Percentiles rank a stretch among this genome's conserved stretches.
These are phyloP conservation scores for Ochlodes sylvanus DNA, from an alignment of 2,888 invertebrate species.

Conservation along the genomic window DNA sequence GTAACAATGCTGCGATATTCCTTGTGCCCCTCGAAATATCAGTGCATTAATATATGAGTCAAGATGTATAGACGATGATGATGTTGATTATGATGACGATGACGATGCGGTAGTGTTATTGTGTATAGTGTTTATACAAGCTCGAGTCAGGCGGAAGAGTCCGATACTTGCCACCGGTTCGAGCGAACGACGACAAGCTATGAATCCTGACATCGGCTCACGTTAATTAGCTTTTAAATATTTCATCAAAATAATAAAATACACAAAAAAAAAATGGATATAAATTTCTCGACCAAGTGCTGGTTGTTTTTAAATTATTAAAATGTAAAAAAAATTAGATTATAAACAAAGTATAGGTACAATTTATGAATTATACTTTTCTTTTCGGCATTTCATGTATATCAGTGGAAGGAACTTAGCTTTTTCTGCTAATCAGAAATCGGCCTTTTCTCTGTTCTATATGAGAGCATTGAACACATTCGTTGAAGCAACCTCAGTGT, in stretches of 20 bases:
- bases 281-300: constrained; percentile 84
- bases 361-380: constrained; percentile 85
- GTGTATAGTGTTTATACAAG: constrained; percentile 79
- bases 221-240: constrained; percentile 85
- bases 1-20: constrained; percentile 82
- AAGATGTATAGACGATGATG: constrained; percentile 72
- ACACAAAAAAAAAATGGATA: constrained; percentile 84
- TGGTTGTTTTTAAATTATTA: constrained; percentile 86
- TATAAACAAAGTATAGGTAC: constrained; percentile 85
- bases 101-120: constrained; percentile 76
- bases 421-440: constrained; percentile 63
- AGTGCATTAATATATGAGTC: constrained; percentile 79
- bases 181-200: constrained; percentile 85
- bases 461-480: constrained; percentile 49
- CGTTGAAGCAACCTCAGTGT: constrained; percentile 64
- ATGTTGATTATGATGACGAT: not conserved
- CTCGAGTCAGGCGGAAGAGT: constrained; percentile 73
- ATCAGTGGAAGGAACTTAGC: constrained; percentile 74
- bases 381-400: constrained; percentile 81
- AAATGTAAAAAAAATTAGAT: constrained; percentile 85
- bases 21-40: constrained; percentile 82
- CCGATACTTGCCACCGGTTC: constrained; percentile 74
- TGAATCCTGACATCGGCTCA: constrained; percentile 85
- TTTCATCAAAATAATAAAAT: constrained; percentile 85
- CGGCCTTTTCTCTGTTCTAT: constrained; percentile 53